These are phyloP conservation scores for Meleagris gallopavo DNA, from an alignment of 2,113 vertebrate genomes.

Conservation along the genomic window DNA sequence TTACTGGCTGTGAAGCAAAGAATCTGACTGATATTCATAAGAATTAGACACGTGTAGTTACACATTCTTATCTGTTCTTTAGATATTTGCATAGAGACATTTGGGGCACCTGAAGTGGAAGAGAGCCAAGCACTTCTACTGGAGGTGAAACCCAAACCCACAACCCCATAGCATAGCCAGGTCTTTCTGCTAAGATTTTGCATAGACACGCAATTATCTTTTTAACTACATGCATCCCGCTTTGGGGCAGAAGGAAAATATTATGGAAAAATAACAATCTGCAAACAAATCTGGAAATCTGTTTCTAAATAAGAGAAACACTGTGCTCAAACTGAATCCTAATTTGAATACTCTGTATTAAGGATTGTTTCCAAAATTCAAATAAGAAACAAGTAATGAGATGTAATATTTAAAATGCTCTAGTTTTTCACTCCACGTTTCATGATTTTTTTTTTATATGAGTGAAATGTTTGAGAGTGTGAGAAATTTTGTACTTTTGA, in stretches of 20 bases:
- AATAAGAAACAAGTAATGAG: background rate
- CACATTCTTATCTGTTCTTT: background rate
- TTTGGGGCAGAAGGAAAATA: background rate
- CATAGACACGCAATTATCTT: background rate
- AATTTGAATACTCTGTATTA: background rate
- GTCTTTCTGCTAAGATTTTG: background rate
- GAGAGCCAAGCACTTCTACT: background rate
- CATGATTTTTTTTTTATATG: background rate
- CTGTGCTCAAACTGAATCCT: background rate
- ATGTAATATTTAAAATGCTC: background rate
- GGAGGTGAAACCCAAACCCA: background rate
- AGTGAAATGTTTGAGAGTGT: background rate
- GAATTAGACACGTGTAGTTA: background rate
- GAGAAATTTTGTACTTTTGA: background rate
- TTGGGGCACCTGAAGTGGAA: background rate
- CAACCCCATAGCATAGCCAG: background rate
- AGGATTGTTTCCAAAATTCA: background rate
- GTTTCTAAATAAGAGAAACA: background rate
- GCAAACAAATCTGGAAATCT: background rate
- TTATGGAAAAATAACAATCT: background rate
- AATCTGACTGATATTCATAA: background rate
- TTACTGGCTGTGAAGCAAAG: background rate
- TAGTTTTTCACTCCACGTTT: background rate
- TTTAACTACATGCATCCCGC: background rate
- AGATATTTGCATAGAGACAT: background rate